Percentiles rank a stretch among this genome's conserved stretches.
These are phyloP conservation scores for Hofmannophila pseudospretella DNA, from an alignment of 2,888 invertebrate species.

Conservation along the genomic window DNA sequence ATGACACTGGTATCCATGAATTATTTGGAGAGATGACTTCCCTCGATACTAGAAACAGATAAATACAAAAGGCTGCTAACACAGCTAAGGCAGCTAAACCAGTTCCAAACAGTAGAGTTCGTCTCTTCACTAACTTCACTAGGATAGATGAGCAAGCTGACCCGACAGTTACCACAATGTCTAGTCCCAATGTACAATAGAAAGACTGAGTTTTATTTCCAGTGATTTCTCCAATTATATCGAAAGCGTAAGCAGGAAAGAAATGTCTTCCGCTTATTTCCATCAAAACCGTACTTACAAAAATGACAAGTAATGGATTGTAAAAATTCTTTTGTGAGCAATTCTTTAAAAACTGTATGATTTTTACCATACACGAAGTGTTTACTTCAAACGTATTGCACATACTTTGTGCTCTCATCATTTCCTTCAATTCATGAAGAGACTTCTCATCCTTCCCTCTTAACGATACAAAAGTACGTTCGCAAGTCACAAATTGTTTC, in stretches of 20 bases:
- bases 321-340: slow-evolving; percentile 41
- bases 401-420: slow-evolving; percentile 34
- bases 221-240: slow-evolving; percentile 41
- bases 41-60: slow-evolving; percentile 31
- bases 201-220: slow-evolving; percentile 33
- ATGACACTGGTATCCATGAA: slow-evolving; percentile 31
- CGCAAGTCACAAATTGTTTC: slow-evolving; percentile 62
- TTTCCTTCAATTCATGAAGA: slow-evolving; percentile 29
- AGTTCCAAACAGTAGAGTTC: no score
- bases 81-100: slow-evolving; percentile 36
- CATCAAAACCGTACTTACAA: slow-evolving; percentile 30
- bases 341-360: slow-evolving; percentile 28
- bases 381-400: slow-evolving; percentile 7
- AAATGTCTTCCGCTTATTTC: slow-evolving; percentile 46
- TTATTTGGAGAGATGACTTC: slow-evolving; percentile 27
- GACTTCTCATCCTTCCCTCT: slow-evolving; percentile 46
- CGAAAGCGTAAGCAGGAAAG: no score
- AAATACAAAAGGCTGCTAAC: slow-evolving; percentile 31
- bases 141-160: slow-evolving; percentile 37
- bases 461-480: slow-evolving; percentile 66
- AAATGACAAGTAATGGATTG: slow-evolving; percentile 37
- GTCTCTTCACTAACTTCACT: slow-evolving; percentile 40
- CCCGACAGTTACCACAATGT: slow-evolving; percentile 40
- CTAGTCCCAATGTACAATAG: slow-evolving; percentile 41
- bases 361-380: slow-evolving; percentile 13